Evolutionary conservation across 2,888 invertebrate genomes (phyloP).

Genomic region (Athetis lepigone): DNA sequence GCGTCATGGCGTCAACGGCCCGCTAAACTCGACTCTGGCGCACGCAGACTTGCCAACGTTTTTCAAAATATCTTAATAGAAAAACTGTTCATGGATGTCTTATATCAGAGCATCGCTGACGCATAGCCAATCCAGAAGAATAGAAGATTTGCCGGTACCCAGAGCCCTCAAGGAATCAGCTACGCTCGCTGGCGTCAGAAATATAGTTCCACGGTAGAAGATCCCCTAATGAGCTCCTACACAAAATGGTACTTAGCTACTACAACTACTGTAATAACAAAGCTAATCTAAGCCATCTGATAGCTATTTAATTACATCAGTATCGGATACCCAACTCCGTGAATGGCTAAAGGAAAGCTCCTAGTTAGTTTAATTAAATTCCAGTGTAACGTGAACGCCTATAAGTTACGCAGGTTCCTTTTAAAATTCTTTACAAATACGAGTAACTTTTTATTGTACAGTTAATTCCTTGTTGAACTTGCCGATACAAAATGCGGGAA

Average conservation of each 20-base stretch:
- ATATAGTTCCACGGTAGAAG: background rate
- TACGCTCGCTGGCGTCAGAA: too few relatives aligned
- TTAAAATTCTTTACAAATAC: conserved; percentile 48
- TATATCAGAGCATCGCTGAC: background rate
- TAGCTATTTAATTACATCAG: conserved; percentile 53
- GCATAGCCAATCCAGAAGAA: too few relatives aligned
- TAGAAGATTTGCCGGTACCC: too few relatives aligned
- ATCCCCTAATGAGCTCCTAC: background rate
- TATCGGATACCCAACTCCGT: conserved; percentile 49
- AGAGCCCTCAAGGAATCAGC: background rate
- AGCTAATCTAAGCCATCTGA: conserved; percentile 35
- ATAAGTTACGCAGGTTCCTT: conserved; percentile 41
- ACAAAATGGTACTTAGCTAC: background rate
- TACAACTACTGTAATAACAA: conserved; percentile 2
- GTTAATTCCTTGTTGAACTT: conserved; percentile 29
- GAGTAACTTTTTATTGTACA: conserved; percentile 32
- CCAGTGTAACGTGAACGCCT: conserved; percentile 45
- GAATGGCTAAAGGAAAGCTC: conserved; percentile 45
- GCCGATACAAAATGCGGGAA: conserved; percentile 10
- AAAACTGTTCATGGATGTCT: background rate
- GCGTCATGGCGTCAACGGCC: conserved; percentile 76
- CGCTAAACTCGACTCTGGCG: conserved; percentile 64
- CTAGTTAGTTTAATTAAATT: conserved; percentile 65
- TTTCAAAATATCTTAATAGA: conserved; percentile 40
- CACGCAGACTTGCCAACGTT: conserved; percentile 60